Percentiles rank a stretch among this genome's conserved stretches.
These are phyloP conservation scores for Branchinecta lynchi DNA, from an alignment of 1,140 invertebrate species.

Conservation along the genomic window DNA sequence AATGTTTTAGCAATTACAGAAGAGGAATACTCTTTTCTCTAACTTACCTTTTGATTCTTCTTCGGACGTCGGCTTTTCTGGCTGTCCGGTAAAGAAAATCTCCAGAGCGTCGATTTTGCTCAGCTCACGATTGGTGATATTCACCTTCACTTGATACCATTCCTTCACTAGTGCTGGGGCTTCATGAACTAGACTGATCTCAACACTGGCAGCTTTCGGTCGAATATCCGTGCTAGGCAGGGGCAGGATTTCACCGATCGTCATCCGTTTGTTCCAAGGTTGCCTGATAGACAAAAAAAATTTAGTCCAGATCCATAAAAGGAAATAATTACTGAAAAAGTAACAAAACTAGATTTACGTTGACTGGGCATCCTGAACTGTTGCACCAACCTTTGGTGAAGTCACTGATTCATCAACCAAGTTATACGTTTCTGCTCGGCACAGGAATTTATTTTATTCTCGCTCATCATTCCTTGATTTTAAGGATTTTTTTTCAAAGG, in stretches of 20 bases:
- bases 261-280: conserved; percentile 1
- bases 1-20: no score
- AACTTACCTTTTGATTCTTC: no score
- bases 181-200: conserved; percentile 20
- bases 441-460: no score
- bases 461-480: no score
- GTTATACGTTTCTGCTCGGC: no score
- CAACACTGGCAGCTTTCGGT: conserved; percentile 20
- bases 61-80: neutral
- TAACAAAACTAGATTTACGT: no score
- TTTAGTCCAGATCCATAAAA: neutral
- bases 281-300: neutral
- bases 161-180: conserved; percentile 25
- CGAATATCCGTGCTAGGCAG: conserved; percentile 16
- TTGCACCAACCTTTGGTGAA: no score
- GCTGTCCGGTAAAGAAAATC: neutral
- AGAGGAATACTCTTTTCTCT: no score
- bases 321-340: no score
- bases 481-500: no score
- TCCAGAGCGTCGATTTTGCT: conserved; percentile 20
- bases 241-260: neutral
- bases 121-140: conserved; percentile 24
- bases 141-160: conserved; percentile 24
- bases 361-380: no score
- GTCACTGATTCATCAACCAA: no score